Base-by-base conservation (phyloP, 2,888 invertebrate genomes). In the Hoplodrina blanda region DNA sequence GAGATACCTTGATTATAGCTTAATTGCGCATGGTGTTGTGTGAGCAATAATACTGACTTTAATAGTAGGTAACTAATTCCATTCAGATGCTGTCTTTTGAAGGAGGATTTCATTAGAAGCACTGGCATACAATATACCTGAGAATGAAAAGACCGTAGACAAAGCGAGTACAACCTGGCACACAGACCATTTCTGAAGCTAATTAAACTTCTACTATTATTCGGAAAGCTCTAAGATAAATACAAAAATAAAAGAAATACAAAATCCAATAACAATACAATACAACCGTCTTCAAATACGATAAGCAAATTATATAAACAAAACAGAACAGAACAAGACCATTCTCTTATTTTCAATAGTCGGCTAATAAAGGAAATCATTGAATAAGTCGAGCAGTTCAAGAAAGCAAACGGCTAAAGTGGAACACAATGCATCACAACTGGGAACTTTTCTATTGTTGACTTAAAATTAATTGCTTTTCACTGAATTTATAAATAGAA, bases 371-470 rank as follows among this genome's bases (percentile, higher is more conserved):
- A 93, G 91, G 92, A 91, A 92, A 91, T 93, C 91, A 90, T 91
- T 94, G 91, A 94, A 92, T 90, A 91, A 92, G 89, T 90, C 68
- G 77, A 80, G 73, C 90, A 86, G 90, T 90, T 92, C 89, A 91
- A 92, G 91, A 92, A 93, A 93, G 91, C 93, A 91, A 91, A 92
- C 91, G 87, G 90, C 91, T 92, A 91, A 76, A 92, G 88, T 91
- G 91, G 88, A 90, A 87, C 88, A 94, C 94, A 95, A 95, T 93
- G 91, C 94, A 91, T 94, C 94, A 93, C 91, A 93, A 92, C 90
- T 88, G 87, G 81, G 88, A 94, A 94, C 90, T 95, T 95, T 93
- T 92, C 93, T 91, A 94, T 95, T 95, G 95, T 95, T 90, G 87
- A 92, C 89, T 91, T 89, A 88, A 90, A 93, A 94, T 95, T 94